Conservation (phyloP, 2,113 vertebrate genomes). For the Ursus arctos region DNA sequence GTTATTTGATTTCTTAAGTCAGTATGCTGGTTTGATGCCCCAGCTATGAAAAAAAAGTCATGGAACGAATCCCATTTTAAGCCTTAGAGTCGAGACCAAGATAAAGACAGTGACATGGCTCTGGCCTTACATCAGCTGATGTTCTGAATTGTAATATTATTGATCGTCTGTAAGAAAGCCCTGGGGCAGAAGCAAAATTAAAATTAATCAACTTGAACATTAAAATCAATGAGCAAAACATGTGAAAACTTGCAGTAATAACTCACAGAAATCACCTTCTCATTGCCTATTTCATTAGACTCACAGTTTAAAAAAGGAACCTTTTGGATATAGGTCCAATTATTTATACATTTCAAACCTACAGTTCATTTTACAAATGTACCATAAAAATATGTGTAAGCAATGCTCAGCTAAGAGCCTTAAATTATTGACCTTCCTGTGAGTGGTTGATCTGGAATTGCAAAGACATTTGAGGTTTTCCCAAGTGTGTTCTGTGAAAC, state of each 20-base stretch:
- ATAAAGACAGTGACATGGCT: conserved; percentile 24
- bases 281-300: conserved; percentile 60
- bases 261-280: conserved; percentile 75
- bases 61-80: conserved; percentile 57
- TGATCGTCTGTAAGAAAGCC: conserved; percentile 75
- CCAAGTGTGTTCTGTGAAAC: neutral
- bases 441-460: neutral
- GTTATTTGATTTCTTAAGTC: conserved; percentile 48
- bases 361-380: conserved; percentile 66
- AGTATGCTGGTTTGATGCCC: neutral
- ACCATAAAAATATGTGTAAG: conserved; percentile 78
- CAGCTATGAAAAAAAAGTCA: conserved; percentile 2
- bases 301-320: conserved; percentile 69
- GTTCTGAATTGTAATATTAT: conserved; percentile 82
- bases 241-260: conserved; percentile 77
- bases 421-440: conserved; percentile 60
- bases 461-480: neutral
- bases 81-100: neutral
- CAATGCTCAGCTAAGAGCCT: conserved; percentile 69
- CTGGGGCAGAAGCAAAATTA: conserved; percentile 76
- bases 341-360: conserved; percentile 77
- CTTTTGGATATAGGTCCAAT: conserved; percentile 54
- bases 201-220: conserved; percentile 84
- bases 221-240: conserved; percentile 83
- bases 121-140: conserved; percentile 67